phyloP scores from a whole-genome alignment of 2,888 invertebrate species.

The Troides helena region DNA sequence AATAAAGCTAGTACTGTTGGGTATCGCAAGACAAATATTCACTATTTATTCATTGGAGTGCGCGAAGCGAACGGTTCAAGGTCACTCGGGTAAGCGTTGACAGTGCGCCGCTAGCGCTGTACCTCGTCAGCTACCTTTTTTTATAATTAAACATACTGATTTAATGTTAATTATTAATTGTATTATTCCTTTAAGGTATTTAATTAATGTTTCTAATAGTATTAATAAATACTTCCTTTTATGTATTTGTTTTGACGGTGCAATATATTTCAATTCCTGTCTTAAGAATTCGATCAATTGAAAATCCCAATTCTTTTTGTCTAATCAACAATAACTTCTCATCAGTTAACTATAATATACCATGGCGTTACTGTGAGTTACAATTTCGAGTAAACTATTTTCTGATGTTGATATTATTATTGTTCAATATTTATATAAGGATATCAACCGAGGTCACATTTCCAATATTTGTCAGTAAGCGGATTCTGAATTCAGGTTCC shows the following conservation, averaged over 20 bases:
- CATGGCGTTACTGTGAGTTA: too few species aligned
- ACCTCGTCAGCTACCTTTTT: constrained; percentile 9
- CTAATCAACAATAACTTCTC: too few species aligned
- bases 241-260: not conserved
- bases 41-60: constrained; percentile 29
- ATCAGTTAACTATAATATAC: too few species aligned
- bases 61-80: constrained; percentile 30
- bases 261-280: not conserved
- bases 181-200: not conserved
- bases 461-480: constrained; percentile 17
- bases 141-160: not conserved
- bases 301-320: too few species aligned
- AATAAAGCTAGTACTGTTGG: constrained; percentile 23
- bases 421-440: not conserved
- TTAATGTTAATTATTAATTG: not conserved
- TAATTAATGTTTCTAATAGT: not conserved
- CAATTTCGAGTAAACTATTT: too few species aligned
- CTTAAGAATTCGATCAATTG: not conserved
- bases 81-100: constrained; percentile 29
- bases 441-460: constrained; percentile 6
- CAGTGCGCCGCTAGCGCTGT: constrained; percentile 14
- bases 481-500: constrained; percentile 14
- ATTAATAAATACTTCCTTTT: not conserved
- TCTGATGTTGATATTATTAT: not conserved
- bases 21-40: constrained; percentile 29